A percentile compares a stretch with the other conserved stretches of the same genome.
These are phyloP conservation scores for Syrphus vitripennis DNA, from an alignment of 2,888 invertebrate genomes.

Conservation along the genomic window DNA sequence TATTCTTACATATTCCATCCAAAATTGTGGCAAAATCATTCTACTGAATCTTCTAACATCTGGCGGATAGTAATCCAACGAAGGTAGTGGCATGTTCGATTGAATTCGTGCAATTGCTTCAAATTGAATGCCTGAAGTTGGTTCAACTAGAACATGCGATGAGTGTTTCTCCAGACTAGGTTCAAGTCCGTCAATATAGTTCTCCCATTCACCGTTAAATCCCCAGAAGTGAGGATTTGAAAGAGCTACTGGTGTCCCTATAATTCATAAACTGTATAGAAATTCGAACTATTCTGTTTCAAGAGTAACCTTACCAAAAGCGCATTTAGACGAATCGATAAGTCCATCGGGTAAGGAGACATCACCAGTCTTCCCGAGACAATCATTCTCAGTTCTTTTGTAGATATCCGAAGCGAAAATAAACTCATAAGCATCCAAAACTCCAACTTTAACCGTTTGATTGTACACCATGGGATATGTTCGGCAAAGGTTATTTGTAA, in stretches of 20 bases:
- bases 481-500: constrained; percentile 53
- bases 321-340: constrained; percentile 86
- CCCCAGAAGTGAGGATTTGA: constrained; percentile 89
- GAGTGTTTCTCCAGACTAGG: constrained; percentile 84
- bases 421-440: constrained; percentile 46
- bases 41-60: constrained; percentile 82
- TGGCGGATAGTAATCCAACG: constrained; percentile 74
- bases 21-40: constrained; percentile 84
- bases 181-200: constrained; percentile 84
- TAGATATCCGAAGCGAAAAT: constrained; percentile 37
- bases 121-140: constrained; percentile 85
- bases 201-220: constrained; percentile 74
- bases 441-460: constrained; percentile 25
- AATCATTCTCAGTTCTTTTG: constrained; percentile 38
- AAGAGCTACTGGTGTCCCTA: constrained; percentile 86
- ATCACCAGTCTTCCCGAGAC: constrained; percentile 49
- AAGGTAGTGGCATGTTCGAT: constrained; percentile 45
- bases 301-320: constrained; percentile 82
- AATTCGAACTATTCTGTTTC: not conserved
- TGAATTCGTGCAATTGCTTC: constrained; percentile 49
- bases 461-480: constrained; percentile 61
- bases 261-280: too few species aligned
- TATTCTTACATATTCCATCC: constrained; percentile 86
- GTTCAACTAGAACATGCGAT: constrained; percentile 86
- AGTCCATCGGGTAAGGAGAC: constrained; percentile 83